Evolutionary conservation across 2,113 vertebrate species (phyloP).

Genomic region (Phrynocephalus versicolor): DNA sequence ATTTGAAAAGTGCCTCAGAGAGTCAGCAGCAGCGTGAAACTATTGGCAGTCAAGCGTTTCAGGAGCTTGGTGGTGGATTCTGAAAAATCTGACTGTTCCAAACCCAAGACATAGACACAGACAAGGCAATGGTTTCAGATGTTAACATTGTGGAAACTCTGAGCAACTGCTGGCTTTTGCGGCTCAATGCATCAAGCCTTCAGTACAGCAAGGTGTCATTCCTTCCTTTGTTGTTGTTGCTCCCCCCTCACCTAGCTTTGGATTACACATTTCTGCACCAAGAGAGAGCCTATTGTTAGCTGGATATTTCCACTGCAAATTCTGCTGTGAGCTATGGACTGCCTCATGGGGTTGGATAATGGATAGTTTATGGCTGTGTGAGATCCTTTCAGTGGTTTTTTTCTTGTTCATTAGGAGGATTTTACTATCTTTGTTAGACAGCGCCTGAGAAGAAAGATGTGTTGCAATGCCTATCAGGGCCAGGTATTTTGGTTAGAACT

Average conservation of each 20-base stretch:
- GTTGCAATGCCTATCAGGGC: neutral
- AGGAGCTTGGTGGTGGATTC: too few relatives aligned
- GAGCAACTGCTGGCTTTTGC: constrained; percentile 45
- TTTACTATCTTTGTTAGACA: neutral
- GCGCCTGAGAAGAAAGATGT: neutral
- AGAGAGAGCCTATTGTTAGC: constrained; percentile 21
- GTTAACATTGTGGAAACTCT: constrained; percentile 60
- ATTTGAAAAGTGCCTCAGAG: too few relatives aligned
- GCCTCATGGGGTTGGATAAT: constrained; percentile 11
- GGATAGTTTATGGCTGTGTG: neutral
- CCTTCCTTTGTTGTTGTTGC: neutral
- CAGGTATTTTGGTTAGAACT: constrained; percentile 7
- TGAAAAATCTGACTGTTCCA: too few relatives aligned
- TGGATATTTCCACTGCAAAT: constrained; percentile 42
- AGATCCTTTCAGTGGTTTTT: constrained; percentile 1
- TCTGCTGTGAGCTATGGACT: neutral
- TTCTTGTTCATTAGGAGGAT: neutral
- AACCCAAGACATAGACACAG: constrained; percentile 32
- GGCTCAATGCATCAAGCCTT: constrained; percentile 51
- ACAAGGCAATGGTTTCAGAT: constrained; percentile 53
- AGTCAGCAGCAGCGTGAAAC: neutral
- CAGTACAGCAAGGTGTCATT: constrained; percentile 33
- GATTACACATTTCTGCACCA: neutral
- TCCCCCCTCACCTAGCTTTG: neutral
- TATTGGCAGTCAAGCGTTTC: too few relatives aligned